Evolutionary conservation across 1,140 invertebrate species (phyloP), one percentile per base, ranked within the genome.

Genomic region (Akabosia matsudoensis): DNA sequence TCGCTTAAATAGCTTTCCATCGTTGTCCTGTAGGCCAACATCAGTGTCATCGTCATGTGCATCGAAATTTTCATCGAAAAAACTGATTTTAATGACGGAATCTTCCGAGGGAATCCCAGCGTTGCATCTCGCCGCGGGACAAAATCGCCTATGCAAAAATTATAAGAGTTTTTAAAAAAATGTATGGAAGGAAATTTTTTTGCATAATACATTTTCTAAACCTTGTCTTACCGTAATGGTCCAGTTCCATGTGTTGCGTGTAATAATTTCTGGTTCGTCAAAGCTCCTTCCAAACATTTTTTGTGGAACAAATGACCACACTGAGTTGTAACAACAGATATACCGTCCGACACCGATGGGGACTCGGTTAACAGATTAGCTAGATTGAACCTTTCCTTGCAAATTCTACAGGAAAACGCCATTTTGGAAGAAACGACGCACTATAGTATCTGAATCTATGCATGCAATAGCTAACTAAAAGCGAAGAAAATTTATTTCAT

Each of bases 301-400:
- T n/a, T 22, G 26, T 77, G 76, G 51, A 74, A 77, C 4, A 77
- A 26, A 56, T 77, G 76, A 3, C 76, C 76, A 77, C 76, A 77
- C 33, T 56, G 61, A 0, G 56, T 33, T 30, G 67, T 26, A 3
- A 34, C 28, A 2, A 77, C 70, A 14, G 61, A 73, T 28, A 72
- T 24, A 7, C 64, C 72, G 7, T 74, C 73, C 1, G 34, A 16
- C 18, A 26, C 24, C 13, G 70, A 30, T n/a, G 72, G 13, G 4
- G 24, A 30, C 26, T 67, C 61, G 4, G 24, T 31, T 10, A 31
- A 28, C 10, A 30, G n/a, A 10, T 67, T 28, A 7, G 61, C 22
- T n/a, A 74, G 31, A 1, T 31, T 45, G 54, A 77, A 77, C n/a
- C 37, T 74, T 10, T 74, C 31, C 33, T 61, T 74, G 24, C 76